Percentiles rank a stretch among this genome's conserved stretches.
Evolutionary conservation across 2,888 invertebrate species (phyloP).

Genomic region (Glaucopsyche alexis): DNA sequence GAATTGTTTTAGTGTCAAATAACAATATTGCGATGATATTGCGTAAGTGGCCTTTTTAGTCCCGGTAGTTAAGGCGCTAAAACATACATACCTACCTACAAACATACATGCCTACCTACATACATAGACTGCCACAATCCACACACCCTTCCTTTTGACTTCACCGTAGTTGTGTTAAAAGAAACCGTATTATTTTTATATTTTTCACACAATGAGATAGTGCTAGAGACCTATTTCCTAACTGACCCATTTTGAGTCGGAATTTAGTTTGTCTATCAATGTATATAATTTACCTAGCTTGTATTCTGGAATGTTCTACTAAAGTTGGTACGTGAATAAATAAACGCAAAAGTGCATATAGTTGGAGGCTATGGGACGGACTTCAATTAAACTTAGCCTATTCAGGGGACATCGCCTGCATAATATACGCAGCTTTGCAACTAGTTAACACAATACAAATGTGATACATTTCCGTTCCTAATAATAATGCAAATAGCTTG

Average conservation of each 20-base stretch:
- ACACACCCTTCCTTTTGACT: no score
- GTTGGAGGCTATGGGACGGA: constrained; percentile 41
- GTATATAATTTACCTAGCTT: background rate
- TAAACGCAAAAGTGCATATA: constrained; percentile 34
- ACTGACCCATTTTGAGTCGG: background rate
- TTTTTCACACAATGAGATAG: background rate
- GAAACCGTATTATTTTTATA: no score
- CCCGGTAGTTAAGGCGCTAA: no score
- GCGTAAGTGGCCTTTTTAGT: no score
- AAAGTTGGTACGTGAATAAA: constrained; percentile 19
- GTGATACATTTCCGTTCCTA: background rate
- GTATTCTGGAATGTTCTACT: constrained; percentile 1
- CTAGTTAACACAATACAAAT: constrained; percentile 42
- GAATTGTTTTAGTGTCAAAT: no score
- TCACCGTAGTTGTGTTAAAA: no score
- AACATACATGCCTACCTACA: no score
- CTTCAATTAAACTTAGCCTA: constrained; percentile 64
- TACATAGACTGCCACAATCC: no score
- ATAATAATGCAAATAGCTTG: background rate
- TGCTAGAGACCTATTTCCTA: background rate
- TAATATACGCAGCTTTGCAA: constrained; percentile 43
- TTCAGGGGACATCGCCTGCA: constrained; percentile 52
- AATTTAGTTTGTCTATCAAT: constrained; percentile 5
- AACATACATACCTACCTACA: no score
- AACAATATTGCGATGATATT: no score